Base-by-base conservation (phyloP, 2,113 vertebrate genomes). In the Poeciliopsis prolifica region DNA sequence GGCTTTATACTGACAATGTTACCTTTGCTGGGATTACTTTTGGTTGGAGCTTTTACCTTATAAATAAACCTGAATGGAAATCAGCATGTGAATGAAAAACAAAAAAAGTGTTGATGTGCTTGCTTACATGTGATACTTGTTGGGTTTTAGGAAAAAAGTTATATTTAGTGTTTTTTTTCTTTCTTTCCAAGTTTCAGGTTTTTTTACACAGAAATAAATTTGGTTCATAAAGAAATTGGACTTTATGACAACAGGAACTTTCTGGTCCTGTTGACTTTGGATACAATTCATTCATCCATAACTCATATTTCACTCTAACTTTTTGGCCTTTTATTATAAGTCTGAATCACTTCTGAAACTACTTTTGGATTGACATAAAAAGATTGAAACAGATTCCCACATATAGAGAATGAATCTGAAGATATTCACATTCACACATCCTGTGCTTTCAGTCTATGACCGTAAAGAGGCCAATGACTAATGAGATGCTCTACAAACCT, bases 381-480 rank as follows among this genome's bases (percentile, higher is more conserved):
- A 62, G 5, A 62, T 6, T 17, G 30, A 33, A 75, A 37, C 33
- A 17, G 19, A 44, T 33, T 64, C 28, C 31, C 24, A 78, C 0
- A 1, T 37, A 63, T 31, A 61, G 9, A 19, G 0, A 67, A 51
- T 67, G 13, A 51, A 75, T 62, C 28, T 29, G 4, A 74, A 76
- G 30, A 48, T 24, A 31, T 30, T 60, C 17, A 33, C 30, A 33
- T 6, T 11, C 30, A 7, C 29, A 33, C 29, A 63, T 29, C 61
- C 81, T 86, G 69, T 75, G 51, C 67, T 48, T 75, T 37, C 66
- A 48, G 74, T 31, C n/a, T 10, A 12, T 68, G 77, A 73, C 77
- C 75, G 78, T 33, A 84, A 83, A 74, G 62, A 60, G 76, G 74
- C 72, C 80, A 83, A 29, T 65, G 82, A 81, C 75, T 74, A 79